Base-by-base conservation (phyloP, 2,113 vertebrate genomes). In the Furnarius figulus region DNA sequence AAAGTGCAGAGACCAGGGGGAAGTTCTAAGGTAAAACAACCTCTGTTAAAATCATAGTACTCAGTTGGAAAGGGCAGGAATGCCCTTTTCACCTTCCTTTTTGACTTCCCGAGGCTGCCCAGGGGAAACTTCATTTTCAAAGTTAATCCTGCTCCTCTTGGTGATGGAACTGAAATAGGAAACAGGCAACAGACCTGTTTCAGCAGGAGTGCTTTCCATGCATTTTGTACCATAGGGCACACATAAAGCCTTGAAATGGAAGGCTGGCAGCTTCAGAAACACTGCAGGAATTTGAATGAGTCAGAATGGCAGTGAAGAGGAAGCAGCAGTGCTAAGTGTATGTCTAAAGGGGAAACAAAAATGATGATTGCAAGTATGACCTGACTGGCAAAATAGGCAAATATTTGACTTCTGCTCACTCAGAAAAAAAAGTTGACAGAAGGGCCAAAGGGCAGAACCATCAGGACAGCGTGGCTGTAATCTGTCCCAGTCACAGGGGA, bases 41-140 rank as follows among this genome's bases (percentile, higher is more conserved):
- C 40, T n/a, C 14, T 84, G 78, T 91, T 37, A 58, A 92, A 93
- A 68, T 63, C 52, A 6, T 6, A 4, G 11, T 14, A 30, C 61
- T 67, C 31, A 8, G 7, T 42, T 30, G 49, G 24, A n/a, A 84
- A 62, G 67, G 49, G 46, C 56, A 42, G 42, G 52, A 88, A 67
- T 77, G 63, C 76, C 89, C 89, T 96, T 93, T 95, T 95, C 86
- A 78, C 93, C 95, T 93, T 88, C 70, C 91, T 84, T 65, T 88
- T 84, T 24, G 28, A 78, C 63, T 91, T 92, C 89, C 89, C 70
- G 80, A 89, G 80, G 50, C 67, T 58, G 73, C 85, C 59, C 46
- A 56, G 82, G 91, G 88, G 84, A 71, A 91, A 24, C 46, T 85
- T 78, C 73, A 61, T 87, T 93, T 70, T 67, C 77, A 42, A 96